Conservation (phyloP, 2,113 vertebrate species). For the Ceratotherium simum region DNA sequence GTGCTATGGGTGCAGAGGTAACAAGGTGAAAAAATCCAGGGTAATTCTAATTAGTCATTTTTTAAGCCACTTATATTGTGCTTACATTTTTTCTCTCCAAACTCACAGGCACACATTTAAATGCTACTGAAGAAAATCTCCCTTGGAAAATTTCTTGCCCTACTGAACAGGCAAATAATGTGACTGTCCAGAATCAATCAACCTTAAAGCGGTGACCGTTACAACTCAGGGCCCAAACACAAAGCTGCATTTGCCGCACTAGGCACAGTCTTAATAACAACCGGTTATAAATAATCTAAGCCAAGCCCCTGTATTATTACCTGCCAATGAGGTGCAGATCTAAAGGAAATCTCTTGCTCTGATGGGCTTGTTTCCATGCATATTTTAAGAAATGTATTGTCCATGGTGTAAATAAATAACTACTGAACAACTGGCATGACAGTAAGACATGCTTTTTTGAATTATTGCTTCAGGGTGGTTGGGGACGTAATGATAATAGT, state of each 20-base stretch:
- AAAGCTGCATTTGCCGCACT: not conserved
- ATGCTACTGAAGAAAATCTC: not conserved
- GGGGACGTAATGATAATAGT: not conserved
- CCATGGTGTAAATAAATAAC: constrained; percentile 30
- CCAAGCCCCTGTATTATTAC: not conserved
- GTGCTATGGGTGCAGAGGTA: not conserved
- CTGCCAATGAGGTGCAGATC: not conserved
- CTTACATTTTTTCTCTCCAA: not conserved
- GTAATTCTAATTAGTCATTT: not conserved
- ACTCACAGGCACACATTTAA: not conserved
- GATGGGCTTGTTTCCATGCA: not conserved
- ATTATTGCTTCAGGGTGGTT: not conserved
- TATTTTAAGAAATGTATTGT: constrained; percentile 41
- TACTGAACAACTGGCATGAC: not conserved
- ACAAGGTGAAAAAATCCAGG: not conserved
- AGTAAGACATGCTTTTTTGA: not conserved
- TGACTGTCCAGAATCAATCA: not conserved
- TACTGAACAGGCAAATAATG: not conserved
- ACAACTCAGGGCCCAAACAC: not conserved
- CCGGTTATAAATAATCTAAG: not conserved
- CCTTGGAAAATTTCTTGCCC: constrained; percentile 11
- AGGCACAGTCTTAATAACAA: not conserved
- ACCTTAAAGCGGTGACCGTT: not conserved
- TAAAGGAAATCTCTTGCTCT: not conserved
- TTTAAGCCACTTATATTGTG: not conserved